These are phyloP conservation scores for Orestias chungarensis DNA, from an alignment of 2,797 vertebrate species.

Conservation along the genomic window DNA sequence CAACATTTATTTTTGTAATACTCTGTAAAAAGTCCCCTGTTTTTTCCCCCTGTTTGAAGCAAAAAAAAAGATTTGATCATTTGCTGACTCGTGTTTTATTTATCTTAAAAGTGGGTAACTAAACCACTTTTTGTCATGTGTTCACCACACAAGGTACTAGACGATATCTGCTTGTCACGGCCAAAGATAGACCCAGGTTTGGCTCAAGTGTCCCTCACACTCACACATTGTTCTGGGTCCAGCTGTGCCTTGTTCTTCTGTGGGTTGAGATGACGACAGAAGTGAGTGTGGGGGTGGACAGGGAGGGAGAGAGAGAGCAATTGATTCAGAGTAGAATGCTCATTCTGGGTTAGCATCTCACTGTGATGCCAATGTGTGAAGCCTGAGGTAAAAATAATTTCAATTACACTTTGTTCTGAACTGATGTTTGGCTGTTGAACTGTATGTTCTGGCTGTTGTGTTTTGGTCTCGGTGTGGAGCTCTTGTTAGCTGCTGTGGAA, in stretches of 20 bases:
- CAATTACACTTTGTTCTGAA: constrained; percentile 32
- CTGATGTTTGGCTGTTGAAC: not conserved
- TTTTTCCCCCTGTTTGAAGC: constrained; percentile 15
- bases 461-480: constrained; percentile 1
- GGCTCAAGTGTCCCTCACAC: constrained; percentile 63
- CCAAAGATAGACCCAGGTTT: constrained; percentile 62
- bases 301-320: constrained; percentile 11
- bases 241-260: constrained; percentile 77
- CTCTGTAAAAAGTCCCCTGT: constrained; percentile 14
- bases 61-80: constrained; percentile 3
- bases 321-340: constrained; percentile 40
- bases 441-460: constrained; percentile 3
- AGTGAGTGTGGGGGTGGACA: constrained; percentile 61
- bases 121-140: constrained; percentile 23
- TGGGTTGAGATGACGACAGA: constrained; percentile 78
- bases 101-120: constrained; percentile 20
- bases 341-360: constrained; percentile 54
- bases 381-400: constrained; percentile 62
- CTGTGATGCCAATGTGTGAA: constrained; percentile 53
- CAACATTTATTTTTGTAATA: not conserved
- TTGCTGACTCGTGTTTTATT: constrained; percentile 13
- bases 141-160: constrained; percentile 40
- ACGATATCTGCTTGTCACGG: constrained; percentile 53
- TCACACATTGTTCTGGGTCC: constrained; percentile 77
- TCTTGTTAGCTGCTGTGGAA: constrained; percentile 50